Base-by-base conservation (phyloP, 1,140 invertebrate species). In the Hesperophylax magnus region DNA sequence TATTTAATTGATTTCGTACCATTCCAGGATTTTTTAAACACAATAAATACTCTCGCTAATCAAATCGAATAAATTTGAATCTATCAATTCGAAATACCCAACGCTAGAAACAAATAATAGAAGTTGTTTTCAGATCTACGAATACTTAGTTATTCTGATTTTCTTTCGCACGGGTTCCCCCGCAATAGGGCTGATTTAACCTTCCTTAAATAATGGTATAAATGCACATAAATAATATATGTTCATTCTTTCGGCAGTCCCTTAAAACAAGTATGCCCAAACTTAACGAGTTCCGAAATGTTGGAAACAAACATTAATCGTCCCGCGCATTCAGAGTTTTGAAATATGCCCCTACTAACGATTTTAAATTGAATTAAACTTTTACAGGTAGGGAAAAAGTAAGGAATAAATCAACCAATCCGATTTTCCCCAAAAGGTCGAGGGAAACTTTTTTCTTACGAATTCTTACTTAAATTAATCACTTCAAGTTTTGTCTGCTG, bases 351-450 rank as follows among this genome's bases (percentile, higher is more conserved):
- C 63, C 17, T 27, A 67, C 63, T 67, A 67, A 67, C 63, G 63
- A 67, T 67, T 67, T 67, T 67, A 67, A 67, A 67, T 67, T 67
- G 63, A 67, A 67, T 67, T 67, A 67, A 67, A 67, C 63, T 67
- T 67, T 67, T 4, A 22, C 63, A 67, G 63, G 63, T 67, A 67
- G 63, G 31, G 63, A 34, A 17, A 47, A 34, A 67, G 63, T 34
- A 61, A 27, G 27, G 31, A 31, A 67, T 67, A 67, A 67, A 67
- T 67, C 63, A 67, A 67, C 63, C 63, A 67, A 27, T 67, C 63
- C 63, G 22, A 31, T 67, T 67, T 27, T 31, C 17, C 58, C 11
- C 20, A 31, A 67, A 34, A 67, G 63, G 22, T 67, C 27, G 63
- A 31, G 31, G 31, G 24, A 67, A 67, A 67, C 24, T 67, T 67